Evolutionary conservation across 2,888 invertebrate species (phyloP), one percentile per base, ranked within the genome.

Genomic region (Cryptophagus acutangulus): DNA sequence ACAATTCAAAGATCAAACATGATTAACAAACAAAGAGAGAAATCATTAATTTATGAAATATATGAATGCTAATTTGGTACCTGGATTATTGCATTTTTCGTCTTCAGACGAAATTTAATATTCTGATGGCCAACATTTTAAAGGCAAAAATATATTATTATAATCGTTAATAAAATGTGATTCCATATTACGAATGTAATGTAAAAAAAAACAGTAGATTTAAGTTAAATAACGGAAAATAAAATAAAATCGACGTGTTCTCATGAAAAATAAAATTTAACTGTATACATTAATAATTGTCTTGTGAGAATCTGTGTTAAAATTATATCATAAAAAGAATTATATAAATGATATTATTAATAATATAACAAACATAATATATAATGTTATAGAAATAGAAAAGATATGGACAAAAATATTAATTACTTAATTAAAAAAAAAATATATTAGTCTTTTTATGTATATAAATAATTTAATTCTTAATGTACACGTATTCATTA

Each of bases 311-410:
- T 45, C 49, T 53, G 54, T 54, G 48, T 50, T 50, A 43, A 40
- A 31, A 10, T 31, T 31, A 20, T 20, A 49, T 42, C 41, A 50
- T 45, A 38, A 48, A 49, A 52, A 50, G 42, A 49, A 46, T 48
- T 52, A 51, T 57, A 51, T 45, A 51, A 40, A 49, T 45, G 40
- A 49, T 45, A 46, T 39, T 46, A 46, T 46, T 47, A 49, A 49
- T 45, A 47, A 40, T 46, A 46, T 46, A 46, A 31, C 31, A 31
- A 46, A 52, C 46, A 33, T 53, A 49, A 36, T 31, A 61, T 56
- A 54, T 59, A 57, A 55, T 56, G 61, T 60, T 61, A 58, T 54
- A 61, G 52, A 54, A 50, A 54, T 54, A 51, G 51, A 46, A 55
- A 45, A 48, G 47, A 53, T 51, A 46, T 37, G 46, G 46, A 38